Conservation (phyloP, 2,113 vertebrate species). For the Petrocephalus microphthalmus region DNA sequence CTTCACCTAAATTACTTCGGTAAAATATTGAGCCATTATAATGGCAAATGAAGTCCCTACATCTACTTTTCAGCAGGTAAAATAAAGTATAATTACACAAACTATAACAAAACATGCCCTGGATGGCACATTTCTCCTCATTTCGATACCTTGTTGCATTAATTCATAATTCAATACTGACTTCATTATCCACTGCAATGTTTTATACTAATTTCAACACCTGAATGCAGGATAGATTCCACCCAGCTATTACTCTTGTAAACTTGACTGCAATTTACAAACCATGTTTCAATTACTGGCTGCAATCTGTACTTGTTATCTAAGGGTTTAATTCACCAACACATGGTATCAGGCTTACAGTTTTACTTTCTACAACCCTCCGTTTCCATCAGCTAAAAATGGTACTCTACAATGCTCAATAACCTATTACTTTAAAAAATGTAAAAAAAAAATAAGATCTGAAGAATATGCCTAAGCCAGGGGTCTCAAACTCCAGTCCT, state of each 20-base stretch:
- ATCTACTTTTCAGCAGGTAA: not conserved
- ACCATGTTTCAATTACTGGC: not conserved
- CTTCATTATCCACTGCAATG: not conserved
- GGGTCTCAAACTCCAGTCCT: no score
- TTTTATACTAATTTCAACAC: not conserved
- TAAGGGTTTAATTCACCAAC: not conserved
- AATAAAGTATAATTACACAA: not conserved
- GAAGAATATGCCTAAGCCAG: not conserved
- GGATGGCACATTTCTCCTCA: not conserved
- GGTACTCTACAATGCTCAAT: not conserved
- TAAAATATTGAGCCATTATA: not conserved
- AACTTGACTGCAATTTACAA: no score
- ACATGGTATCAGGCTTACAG: not conserved
- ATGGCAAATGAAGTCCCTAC: not conserved
- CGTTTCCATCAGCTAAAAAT: not conserved
- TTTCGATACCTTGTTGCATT: not conserved
- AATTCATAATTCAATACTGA: not conserved
- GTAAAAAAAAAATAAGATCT: not conserved
- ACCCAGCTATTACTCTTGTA: no score
- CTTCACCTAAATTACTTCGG: not conserved
- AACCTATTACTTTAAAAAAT: not conserved
- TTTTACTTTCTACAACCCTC: not conserved
- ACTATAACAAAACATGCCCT: not conserved
- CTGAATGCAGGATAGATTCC: not conserved
- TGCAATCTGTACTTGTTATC: not conserved